Percentiles rank a stretch among this genome's conserved stretches.
Evolutionary conservation across 2,888 invertebrate genomes (phyloP).

Genomic region (Achlya flavicornis): DNA sequence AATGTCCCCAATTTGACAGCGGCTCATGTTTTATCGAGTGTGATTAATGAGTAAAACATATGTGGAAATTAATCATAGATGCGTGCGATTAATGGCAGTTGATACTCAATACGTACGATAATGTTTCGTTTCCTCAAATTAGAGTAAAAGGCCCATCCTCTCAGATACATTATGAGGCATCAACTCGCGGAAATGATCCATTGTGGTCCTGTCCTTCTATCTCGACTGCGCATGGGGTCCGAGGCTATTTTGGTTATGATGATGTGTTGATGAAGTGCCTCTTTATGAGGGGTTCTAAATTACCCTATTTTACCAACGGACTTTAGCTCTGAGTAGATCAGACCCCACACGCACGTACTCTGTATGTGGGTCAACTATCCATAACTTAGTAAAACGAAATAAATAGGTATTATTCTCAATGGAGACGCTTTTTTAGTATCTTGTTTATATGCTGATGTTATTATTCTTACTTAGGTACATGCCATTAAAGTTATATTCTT

Average conservation of each 20-base stretch:
- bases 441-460: neutral
- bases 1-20: conserved; percentile 14
- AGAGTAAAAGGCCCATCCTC: conserved; percentile 55
- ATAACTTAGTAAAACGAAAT: conserved; percentile 2
- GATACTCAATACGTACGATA: conserved; percentile 16
- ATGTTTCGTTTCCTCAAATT: conserved; percentile 41
- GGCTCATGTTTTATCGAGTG: conserved; percentile 29
- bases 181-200: conserved; percentile 75
- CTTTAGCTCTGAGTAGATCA: conserved; percentile 23
- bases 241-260: conserved; percentile 61
- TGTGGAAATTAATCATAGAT: neutral
- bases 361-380: neutral
- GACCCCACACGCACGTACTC: too few species aligned
- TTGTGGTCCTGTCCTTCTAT: conserved; percentile 61
- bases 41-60: conserved; percentile 28
- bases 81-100: neutral
- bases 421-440: neutral
- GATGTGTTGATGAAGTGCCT: conserved; percentile 66
- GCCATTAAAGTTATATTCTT: conserved; percentile 11
- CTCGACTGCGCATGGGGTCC: conserved; percentile 60
- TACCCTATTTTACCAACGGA: conserved; percentile 34
- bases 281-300: conserved; percentile 58
- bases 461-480: neutral
- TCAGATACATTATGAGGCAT: conserved; percentile 60
- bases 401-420: neutral